A percentile compares a stretch with the other conserved stretches of the same genome.
Evolutionary conservation across 2,113 vertebrate species (phyloP).

Genomic region (Gila orcuttii): DNA sequence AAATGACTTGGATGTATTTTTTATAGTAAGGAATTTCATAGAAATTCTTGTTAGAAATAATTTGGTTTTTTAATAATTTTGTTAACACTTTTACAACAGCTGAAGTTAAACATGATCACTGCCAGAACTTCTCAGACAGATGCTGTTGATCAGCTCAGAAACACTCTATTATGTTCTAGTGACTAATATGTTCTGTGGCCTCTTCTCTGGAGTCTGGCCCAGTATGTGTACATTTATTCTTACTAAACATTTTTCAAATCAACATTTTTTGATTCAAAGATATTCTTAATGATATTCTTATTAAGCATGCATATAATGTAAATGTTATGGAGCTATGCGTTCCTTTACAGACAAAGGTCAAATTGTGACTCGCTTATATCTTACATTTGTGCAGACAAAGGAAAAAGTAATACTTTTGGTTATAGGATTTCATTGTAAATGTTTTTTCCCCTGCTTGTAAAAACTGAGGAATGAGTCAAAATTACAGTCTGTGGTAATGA

Average conservation of each 20-base stretch:
- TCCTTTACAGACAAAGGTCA: background rate
- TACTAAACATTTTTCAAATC: background rate
- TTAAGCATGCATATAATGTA: background rate
- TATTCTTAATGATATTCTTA: too few relatives aligned
- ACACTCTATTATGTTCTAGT: background rate
- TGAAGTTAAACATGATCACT: background rate
- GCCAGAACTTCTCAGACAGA: background rate
- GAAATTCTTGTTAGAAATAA: background rate
- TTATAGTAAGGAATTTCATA: background rate
- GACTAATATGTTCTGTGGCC: slow-evolving; percentile 42
- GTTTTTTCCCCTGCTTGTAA: too few relatives aligned
- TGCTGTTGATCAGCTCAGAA: slow-evolving; percentile 24
- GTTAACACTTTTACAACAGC: background rate
- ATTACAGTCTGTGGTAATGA: background rate
- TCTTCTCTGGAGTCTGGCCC: slow-evolving; percentile 16
- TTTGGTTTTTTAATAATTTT: too few relatives aligned
- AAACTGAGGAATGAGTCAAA: background rate
- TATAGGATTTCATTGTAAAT: background rate
- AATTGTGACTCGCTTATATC: background rate
- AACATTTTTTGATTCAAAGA: too few relatives aligned
- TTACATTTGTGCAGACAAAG: background rate
- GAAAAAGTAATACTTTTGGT: background rate
- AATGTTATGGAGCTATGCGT: background rate
- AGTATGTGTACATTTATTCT: slow-evolving; percentile 2
- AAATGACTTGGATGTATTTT: background rate